phyloP scores from a whole-genome alignment of 2,797 vertebrate genomes.

The Ctenopoma kingsleyae region DNA sequence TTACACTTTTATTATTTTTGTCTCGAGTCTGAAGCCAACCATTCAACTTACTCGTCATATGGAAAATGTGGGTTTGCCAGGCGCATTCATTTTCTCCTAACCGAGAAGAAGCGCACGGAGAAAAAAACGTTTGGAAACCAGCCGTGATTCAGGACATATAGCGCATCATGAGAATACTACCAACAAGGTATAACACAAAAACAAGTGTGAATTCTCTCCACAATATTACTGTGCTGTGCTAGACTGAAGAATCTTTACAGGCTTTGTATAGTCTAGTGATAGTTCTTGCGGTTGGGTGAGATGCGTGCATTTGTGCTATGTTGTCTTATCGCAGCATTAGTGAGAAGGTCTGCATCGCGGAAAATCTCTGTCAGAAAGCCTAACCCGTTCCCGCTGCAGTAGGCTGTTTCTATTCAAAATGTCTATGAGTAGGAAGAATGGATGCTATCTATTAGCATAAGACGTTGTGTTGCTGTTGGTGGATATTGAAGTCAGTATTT shows the following conservation, averaged over 20 bases:
- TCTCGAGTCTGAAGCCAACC: not conserved
- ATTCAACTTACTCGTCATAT: slow-evolving; percentile 31
- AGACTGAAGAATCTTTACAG: not conserved
- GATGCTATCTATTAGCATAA: not conserved
- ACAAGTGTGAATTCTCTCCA: not conserved
- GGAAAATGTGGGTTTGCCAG: slow-evolving; percentile 36
- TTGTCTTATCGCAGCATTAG: slow-evolving; percentile 56
- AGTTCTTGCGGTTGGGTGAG: slow-evolving; percentile 51
- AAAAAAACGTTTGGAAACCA: slow-evolving; percentile 34
- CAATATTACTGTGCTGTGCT: not conserved
- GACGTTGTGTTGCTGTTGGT: slow-evolving; percentile 5
- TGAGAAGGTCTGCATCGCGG: slow-evolving; percentile 61
- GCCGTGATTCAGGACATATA: slow-evolving; percentile 49
- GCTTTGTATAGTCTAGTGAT: not conserved
- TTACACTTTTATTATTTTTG: not conserved
- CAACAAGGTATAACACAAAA: slow-evolving; percentile 58
- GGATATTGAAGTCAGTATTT: slow-evolving; percentile 15
- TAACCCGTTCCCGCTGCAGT: slow-evolving; percentile 51
- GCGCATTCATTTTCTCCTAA: slow-evolving; percentile 38
- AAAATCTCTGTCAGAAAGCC: slow-evolving; percentile 39
- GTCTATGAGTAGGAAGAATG: not conserved
- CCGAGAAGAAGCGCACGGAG: slow-evolving; percentile 50
- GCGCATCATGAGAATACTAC: slow-evolving; percentile 63
- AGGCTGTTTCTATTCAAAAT: slow-evolving; percentile 12
- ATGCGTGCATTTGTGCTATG: slow-evolving; percentile 44